These are phyloP conservation scores for Phocoena sinus DNA, from an alignment of 2,113 vertebrate species.

Conservation along the genomic window DNA sequence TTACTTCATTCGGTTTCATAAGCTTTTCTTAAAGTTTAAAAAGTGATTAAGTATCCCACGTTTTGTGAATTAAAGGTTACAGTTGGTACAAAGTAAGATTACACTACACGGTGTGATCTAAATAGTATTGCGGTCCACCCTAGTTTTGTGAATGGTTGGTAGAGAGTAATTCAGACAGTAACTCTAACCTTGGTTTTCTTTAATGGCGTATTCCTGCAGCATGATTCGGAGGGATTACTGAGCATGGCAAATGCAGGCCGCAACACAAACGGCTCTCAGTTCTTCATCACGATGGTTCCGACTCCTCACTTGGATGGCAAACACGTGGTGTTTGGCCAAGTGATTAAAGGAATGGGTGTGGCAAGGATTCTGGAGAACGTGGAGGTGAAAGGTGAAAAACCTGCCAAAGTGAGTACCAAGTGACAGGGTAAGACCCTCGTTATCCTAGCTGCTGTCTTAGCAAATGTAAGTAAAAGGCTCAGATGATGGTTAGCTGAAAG, in stretches of 20 bases:
- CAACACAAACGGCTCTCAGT: slow-evolving; percentile 96
- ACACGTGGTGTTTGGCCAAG: slow-evolving; percentile 95
- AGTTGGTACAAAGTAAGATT: not conserved
- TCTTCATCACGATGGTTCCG: slow-evolving; percentile 95
- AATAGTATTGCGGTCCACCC: not conserved
- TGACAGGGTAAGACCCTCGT: not conserved
- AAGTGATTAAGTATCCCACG: not conserved
- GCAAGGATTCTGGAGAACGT: slow-evolving; percentile 89
- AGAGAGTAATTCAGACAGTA: not conserved
- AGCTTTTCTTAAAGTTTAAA: not conserved
- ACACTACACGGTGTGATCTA: not conserved
- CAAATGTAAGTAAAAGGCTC: not conserved
- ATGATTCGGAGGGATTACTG: slow-evolving; percentile 91
- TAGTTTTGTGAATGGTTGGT: not conserved
- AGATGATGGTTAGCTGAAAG: not conserved
- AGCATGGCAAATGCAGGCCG: slow-evolving; percentile 97
- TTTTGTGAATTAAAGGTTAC: not conserved
- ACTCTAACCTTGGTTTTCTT: not conserved
- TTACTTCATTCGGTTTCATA: not conserved
- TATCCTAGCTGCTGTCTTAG: not conserved
- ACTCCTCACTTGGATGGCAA: slow-evolving; percentile 94
- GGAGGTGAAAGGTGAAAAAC: slow-evolving; percentile 89
- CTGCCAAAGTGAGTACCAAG: slow-evolving; percentile 84
- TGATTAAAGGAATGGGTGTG: slow-evolving; percentile 93
- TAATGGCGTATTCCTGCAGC: slow-evolving; percentile 78